Base-by-base conservation (phyloP, 1,140 invertebrate genomes). In the Meloidogyne exigua region DNA sequence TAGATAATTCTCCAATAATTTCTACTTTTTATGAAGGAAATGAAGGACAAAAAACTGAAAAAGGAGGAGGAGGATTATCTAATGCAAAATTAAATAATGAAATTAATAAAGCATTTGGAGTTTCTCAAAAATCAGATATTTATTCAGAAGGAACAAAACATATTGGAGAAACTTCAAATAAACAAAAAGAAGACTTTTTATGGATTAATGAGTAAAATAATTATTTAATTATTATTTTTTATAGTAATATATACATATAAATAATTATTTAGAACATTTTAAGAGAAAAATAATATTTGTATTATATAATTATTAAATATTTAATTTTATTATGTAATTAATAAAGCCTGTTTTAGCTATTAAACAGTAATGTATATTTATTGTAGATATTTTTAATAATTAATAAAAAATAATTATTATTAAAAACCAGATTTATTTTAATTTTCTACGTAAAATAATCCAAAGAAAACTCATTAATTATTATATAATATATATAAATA, bases 161-260 rank as follows among this genome's bases (percentile, higher is more conserved):
- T 57, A 57, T 57, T 57, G 49, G 49, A 5, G 49, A 57, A 57
- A 57, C 9, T 7, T 39, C 49, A n/a, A 57, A 57, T 57, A 57
- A 57, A 67, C 66, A 67, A 42, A 32, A 67, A 67, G 18, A 67
- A 42, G 66, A 67, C n/a, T 67, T 67, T 42, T 21, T 67, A n/a
- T 67, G 66, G 66, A 67, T 67, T 42, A 67, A 67, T 42, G 66
- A 67, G 7, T 32, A 32, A 32, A 32, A 32, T 32, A 32, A 32
- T 32, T 32, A 32, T n/a, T n/a, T n/a, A 32, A 32, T 3, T 32
- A 32, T 32, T n/a, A n/a, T n/a, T n/a, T 32, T 32, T 32, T 3
- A 32, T 5, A 49, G 13, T 49, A 49, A 3, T 49, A 49, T 18
- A 18, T 18, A 18, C 5, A 49, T 18, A 18, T 18, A 18, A 18